phyloP scores from a whole-genome alignment of 2,113 vertebrate species.

The Andinoacara biseriatus region DNA sequence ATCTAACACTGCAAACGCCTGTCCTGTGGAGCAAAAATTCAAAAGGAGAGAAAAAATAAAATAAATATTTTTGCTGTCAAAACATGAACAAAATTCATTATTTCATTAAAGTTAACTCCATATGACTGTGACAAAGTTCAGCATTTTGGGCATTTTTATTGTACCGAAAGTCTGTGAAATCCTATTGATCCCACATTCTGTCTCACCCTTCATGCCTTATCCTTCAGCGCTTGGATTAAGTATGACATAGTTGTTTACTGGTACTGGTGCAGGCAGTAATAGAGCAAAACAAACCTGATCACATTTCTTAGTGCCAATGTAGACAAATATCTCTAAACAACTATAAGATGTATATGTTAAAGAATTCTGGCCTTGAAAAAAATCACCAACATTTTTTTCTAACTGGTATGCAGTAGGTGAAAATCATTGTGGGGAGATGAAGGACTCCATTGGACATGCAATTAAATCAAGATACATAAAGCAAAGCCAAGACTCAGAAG shows the following conservation, averaged over 20 bases:
- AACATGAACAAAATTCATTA: background rate
- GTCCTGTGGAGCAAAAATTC: conserved; percentile 3
- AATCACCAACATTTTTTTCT: background rate
- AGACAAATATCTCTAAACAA: background rate
- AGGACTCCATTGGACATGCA: background rate
- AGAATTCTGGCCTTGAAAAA: background rate
- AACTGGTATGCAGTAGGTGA: conserved; percentile 3
- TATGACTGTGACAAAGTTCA: too few species aligned
- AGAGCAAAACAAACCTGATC: background rate
- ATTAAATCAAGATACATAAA: background rate
- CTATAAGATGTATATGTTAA: background rate
- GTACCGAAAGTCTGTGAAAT: too few species aligned
- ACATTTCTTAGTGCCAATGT: background rate
- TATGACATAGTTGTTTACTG: background rate
- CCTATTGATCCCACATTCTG: background rate
- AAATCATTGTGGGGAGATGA: background rate
- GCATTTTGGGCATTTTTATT: too few species aligned
- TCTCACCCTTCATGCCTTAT: background rate
- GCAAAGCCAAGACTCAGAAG: background rate
- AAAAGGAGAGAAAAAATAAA: background rate
- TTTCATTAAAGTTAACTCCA: background rate
- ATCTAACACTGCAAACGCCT: too few species aligned
- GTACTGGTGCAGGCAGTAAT: background rate
- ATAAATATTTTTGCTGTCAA: background rate
- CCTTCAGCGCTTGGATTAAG: background rate